phyloP scores from a whole-genome alignment of 2,888 invertebrate species.

The Cistogaster globosa region DNA sequence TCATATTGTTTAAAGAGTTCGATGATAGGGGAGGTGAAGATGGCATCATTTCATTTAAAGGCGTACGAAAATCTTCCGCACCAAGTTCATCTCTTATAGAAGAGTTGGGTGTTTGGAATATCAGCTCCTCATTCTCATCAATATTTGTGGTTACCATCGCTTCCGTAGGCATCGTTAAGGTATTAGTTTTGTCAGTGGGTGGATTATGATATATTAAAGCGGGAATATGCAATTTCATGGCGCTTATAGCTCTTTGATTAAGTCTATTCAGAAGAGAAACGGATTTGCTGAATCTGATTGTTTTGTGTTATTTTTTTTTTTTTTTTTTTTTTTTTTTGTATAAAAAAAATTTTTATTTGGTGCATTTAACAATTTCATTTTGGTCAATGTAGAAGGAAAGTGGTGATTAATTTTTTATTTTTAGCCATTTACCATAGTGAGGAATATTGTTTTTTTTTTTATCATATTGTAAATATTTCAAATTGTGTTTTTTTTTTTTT shows the following conservation, averaged over 20 bases:
- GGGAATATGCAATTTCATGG: slow-evolving; percentile 82
- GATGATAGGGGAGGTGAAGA: slow-evolving; percentile 71
- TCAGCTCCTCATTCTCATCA: slow-evolving; percentile 77
- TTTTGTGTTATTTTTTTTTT: slow-evolving; percentile 61
- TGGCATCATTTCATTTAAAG: slow-evolving; percentile 80
- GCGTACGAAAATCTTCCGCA: slow-evolving; percentile 81
- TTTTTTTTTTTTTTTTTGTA: slow-evolving; percentile 17
- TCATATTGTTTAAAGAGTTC: slow-evolving; percentile 63
- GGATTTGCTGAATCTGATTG: slow-evolving; percentile 83
- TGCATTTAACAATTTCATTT: slow-evolving; percentile 38
- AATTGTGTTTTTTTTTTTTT: slow-evolving; percentile 57
- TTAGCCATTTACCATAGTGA: slow-evolving; percentile 74
- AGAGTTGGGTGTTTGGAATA: slow-evolving; percentile 82
- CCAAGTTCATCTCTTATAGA: slow-evolving; percentile 76
- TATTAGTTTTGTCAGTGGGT: slow-evolving; percentile 58
- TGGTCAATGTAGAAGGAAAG: slow-evolving; percentile 31
- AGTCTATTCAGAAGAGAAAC: slow-evolving; percentile 83
- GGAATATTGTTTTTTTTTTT: slow-evolving; percentile 5
- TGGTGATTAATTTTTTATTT: slow-evolving; percentile 43
- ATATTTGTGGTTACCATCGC: slow-evolving; percentile 66
- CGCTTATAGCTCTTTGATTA: slow-evolving; percentile 82
- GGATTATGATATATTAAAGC: slow-evolving; percentile 75
- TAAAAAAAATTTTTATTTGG: neutral
- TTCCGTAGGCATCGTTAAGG: slow-evolving; percentile 33
- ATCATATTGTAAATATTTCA: slow-evolving; percentile 68